Evolutionary conservation across 2,113 vertebrate species (phyloP).

Genomic region (Trachemys scripta): DNA sequence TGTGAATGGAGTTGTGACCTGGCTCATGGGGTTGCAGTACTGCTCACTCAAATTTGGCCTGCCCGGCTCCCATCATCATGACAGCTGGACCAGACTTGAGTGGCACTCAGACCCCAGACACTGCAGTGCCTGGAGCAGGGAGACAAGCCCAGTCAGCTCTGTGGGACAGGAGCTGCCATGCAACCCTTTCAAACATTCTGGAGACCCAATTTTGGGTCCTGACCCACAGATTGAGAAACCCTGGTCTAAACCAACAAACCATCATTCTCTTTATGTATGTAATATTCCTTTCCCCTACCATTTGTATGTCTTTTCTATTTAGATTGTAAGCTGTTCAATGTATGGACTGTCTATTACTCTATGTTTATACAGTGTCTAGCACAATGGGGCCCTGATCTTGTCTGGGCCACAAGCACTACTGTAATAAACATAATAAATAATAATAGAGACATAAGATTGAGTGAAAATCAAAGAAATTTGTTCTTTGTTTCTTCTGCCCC

Average conservation of each 20-base stretch:
- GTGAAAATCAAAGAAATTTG: not conserved
- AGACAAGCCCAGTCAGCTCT: no score
- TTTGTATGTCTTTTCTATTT: not conserved
- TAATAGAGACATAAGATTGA: not conserved
- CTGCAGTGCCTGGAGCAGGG: no score
- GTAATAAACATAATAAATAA: not conserved
- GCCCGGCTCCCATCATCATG: no score
- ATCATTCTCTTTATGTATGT: fast-evolving
- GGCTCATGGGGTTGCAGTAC: no score
- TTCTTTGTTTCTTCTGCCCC: not conserved
- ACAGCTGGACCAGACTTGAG: no score
- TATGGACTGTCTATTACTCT: not conserved
- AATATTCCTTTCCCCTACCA: not conserved
- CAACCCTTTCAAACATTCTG: no score
- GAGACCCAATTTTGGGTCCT: no score
- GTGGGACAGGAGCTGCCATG: no score
- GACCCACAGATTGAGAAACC: no score
- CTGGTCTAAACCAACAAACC: not conserved
- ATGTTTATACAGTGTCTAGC: not conserved
- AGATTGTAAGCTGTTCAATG: not conserved
- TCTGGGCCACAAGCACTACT: not conserved
- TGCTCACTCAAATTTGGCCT: no score
- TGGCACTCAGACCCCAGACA: no score
- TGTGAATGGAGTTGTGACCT: no score
- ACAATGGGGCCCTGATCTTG: not conserved